These are phyloP conservation scores for Pseudorasbora parva DNA, from an alignment of 2,113 vertebrate genomes.

Conservation along the genomic window DNA sequence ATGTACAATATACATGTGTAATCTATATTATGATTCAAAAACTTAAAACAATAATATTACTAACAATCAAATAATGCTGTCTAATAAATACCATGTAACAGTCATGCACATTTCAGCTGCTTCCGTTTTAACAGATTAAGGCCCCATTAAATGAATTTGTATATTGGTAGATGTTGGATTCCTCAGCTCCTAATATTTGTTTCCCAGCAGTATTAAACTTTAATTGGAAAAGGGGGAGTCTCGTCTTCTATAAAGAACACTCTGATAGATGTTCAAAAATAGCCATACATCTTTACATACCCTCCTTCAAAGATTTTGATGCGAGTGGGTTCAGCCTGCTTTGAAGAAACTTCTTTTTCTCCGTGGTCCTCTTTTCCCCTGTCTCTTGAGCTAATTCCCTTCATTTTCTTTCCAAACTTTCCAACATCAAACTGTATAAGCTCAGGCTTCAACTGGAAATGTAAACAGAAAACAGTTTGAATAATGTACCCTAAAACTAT, in stretches of 20 bases:
- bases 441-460: constrained; percentile 90
- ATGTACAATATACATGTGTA: too few species aligned
- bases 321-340: constrained; percentile 90
- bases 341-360: constrained; percentile 90
- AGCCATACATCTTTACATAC: constrained; percentile 75
- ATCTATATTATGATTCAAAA: too few species aligned
- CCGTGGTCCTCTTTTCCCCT: constrained; percentile 91
- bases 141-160: neutral
- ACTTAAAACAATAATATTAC: too few species aligned
- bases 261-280: neutral
- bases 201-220: constrained; percentile 32
- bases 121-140: neutral
- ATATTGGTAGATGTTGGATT: neutral
- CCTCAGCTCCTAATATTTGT: constrained; percentile 12
- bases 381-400: constrained; percentile 88
- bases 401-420: constrained; percentile 91
- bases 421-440: constrained; percentile 86
- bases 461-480: constrained; percentile 19
- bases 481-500: neutral
- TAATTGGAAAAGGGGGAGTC: constrained; percentile 17
- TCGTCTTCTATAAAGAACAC: constrained; percentile 32
- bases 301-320: constrained; percentile 99
- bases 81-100: neutral
- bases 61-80: too few species aligned
- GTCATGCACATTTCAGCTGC: neutral